Evolutionary conservation across 2,797 vertebrate species (phyloP).

Genomic region (Helicolenus hilgendorfi): DNA sequence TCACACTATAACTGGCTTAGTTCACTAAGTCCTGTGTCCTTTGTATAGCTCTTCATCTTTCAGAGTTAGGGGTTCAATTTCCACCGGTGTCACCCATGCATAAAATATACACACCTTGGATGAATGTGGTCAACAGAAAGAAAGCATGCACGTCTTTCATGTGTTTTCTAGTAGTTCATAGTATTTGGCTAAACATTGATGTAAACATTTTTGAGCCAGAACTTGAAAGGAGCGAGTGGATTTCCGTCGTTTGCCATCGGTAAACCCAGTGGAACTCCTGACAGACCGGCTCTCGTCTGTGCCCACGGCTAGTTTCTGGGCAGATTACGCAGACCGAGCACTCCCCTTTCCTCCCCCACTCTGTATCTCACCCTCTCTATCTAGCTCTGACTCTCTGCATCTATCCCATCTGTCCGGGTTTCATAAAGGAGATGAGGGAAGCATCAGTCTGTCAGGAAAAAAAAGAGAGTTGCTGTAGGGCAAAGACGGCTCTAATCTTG

Average conservation of each 20-base stretch:
- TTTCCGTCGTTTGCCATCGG: constrained; percentile 9
- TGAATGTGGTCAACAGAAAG: neutral
- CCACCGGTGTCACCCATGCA: neutral
- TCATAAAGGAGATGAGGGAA: constrained; percentile 69
- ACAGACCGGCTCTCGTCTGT: constrained; percentile 45
- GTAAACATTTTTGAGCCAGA: neutral
- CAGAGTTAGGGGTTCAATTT: constrained; percentile 7
- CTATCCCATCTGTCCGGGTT: constrained; percentile 78
- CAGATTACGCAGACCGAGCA: constrained; percentile 76
- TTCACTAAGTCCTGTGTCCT: neutral
- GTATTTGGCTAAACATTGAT: neutral
- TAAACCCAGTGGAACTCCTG: constrained; percentile 41
- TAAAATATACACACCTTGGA: neutral
- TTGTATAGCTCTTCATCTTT: constrained; percentile 4
- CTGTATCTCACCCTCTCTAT: constrained; percentile 62
- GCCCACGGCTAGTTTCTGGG: constrained; percentile 82
- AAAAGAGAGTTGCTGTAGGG: constrained; percentile 36
- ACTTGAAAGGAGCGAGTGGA: neutral
- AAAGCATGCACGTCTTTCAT: neutral
- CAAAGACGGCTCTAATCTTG: constrained; percentile 52
- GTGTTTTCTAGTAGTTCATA: neutral
- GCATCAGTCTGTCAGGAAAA: constrained; percentile 59
- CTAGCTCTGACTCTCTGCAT: constrained; percentile 63
- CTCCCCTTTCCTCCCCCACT: constrained; percentile 57
- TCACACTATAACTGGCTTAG: neutral